Percentiles rank a stretch among this genome's conserved stretches.
Conservation (phyloP, 2,888 invertebrate species). For the Anarsia innoxiella region DNA sequence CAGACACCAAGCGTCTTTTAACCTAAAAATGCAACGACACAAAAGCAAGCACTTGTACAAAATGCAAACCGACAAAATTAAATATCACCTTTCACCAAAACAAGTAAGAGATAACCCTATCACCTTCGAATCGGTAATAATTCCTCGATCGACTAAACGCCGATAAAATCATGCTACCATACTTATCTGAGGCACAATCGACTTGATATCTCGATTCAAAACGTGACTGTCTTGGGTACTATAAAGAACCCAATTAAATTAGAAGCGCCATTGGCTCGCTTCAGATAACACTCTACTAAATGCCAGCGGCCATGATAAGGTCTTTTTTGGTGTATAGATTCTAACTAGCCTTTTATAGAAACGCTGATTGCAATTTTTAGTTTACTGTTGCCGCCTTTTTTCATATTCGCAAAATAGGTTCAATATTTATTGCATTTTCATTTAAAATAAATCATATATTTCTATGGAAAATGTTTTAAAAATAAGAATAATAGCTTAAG, state of each 20-base stretch:
- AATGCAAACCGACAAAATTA: neutral
- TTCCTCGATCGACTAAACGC: conserved; percentile 35
- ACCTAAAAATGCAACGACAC: neutral
- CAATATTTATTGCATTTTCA: too few species aligned
- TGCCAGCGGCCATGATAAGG: neutral
- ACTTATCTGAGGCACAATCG: conserved; percentile 44
- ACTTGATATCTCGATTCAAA: conserved; percentile 15
- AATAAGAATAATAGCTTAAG: too few species aligned
- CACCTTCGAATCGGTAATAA: conserved; percentile 36
- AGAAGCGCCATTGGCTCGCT: conserved; percentile 3
- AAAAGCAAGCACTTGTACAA: neutral
- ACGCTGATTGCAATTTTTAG: too few species aligned
- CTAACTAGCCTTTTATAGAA: too few species aligned
- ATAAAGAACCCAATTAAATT: conserved; percentile 15
- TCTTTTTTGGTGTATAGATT: neutral
- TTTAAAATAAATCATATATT: too few species aligned
- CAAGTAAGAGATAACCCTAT: conserved; percentile 1
- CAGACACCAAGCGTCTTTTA: neutral
- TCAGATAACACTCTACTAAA: neutral
- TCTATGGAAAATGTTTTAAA: too few species aligned
- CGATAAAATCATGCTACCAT: conserved; percentile 50
- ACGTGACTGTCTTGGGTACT: conserved; percentile 17
- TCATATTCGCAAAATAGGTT: too few species aligned
- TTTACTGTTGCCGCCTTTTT: too few species aligned
- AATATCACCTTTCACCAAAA: neutral